Percentiles rank a stretch among this genome's conserved stretches.
Conservation (phyloP, 2,888 invertebrate species). For the Micoletzkya japonica region DNA sequence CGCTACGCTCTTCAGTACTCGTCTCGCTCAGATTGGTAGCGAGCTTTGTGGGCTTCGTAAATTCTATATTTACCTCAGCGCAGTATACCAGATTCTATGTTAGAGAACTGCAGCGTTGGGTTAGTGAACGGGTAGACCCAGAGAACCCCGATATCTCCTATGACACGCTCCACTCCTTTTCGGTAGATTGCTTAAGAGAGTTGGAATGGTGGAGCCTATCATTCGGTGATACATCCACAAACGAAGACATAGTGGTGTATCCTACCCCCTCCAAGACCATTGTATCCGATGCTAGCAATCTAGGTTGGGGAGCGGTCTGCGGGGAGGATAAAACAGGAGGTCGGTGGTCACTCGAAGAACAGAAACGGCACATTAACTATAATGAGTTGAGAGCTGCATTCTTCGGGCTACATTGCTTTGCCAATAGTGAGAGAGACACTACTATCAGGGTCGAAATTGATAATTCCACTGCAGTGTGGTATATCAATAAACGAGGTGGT, state of each 20-base stretch:
- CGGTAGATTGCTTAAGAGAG: background rate
- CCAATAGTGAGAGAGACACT: background rate
- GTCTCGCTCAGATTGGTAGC: background rate
- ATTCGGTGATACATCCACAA: background rate
- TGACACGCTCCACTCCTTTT: background rate
- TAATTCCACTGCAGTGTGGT: conserved; percentile 9
- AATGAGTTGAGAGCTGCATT: conserved; percentile 6
- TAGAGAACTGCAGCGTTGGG: background rate
- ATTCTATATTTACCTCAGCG: background rate
- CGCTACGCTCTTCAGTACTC: background rate
- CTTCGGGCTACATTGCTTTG: conserved; percentile 3
- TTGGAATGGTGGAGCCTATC: background rate
- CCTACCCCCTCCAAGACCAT: background rate
- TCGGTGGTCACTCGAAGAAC: conserved; percentile 3
- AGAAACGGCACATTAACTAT: conserved; percentile 1
- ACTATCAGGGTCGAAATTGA: background rate
- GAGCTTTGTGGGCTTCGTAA: background rate
- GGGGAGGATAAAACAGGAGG: conserved; percentile 8
- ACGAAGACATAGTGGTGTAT: background rate
- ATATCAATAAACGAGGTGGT: conserved; percentile 21
- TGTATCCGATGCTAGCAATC: conserved; percentile 14
- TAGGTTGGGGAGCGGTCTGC: conserved; percentile 19
- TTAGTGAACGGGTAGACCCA: background rate
- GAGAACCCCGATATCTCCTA: background rate
- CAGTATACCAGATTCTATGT: background rate